These are phyloP conservation scores for Nymphicus hollandicus DNA, from an alignment of 2,113 vertebrate genomes.

Conservation along the genomic window DNA sequence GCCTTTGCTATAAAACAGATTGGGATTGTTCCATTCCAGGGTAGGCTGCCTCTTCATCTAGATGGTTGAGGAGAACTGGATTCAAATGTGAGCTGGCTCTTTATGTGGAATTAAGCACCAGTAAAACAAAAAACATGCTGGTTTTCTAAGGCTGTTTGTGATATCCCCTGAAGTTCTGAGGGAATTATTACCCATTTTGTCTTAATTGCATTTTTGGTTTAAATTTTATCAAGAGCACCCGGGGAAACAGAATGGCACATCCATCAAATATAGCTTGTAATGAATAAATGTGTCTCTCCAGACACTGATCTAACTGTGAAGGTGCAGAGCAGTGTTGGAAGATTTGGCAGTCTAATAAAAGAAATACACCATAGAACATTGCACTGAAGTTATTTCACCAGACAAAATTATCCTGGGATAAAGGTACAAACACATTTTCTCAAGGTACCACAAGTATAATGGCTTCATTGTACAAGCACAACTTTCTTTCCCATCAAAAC, in stretches of 20 bases:
- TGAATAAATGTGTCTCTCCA: background rate
- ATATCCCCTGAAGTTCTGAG: background rate
- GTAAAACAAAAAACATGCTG: background rate
- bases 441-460: background rate
- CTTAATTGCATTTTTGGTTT: background rate
- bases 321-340: background rate
- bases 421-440: background rate
- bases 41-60: conserved; percentile 10
- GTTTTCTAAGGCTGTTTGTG: background rate
- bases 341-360: background rate
- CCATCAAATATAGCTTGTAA: background rate
- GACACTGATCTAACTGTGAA: background rate
- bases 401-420: background rate
- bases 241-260: background rate
- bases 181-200: background rate
- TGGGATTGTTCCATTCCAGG: conserved; percentile 27
- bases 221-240: background rate
- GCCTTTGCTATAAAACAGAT: conserved; percentile 43
- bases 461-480: background rate
- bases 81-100: background rate
- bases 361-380: background rate
- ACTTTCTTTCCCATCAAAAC: background rate
- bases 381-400: background rate
- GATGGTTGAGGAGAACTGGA: background rate
- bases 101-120: background rate